Conservation (phyloP, 2,113 vertebrate species). For the Enhydra lutris region DNA sequence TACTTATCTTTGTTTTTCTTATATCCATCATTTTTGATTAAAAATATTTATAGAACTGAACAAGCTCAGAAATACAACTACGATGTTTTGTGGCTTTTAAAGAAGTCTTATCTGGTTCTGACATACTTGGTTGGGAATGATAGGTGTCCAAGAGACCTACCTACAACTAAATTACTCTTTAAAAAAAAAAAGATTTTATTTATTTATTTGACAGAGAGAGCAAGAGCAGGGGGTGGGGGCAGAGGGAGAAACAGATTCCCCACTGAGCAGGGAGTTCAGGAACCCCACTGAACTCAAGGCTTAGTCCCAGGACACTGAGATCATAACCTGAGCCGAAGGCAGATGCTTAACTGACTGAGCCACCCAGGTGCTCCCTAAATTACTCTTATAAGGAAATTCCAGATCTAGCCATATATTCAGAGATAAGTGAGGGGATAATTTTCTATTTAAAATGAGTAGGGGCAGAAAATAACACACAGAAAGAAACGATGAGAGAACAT, state of each 20-base stretch:
- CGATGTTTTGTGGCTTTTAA: not conserved
- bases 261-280: not conserved
- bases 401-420: not conserved
- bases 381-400: not conserved
- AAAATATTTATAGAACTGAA: not conserved
- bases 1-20: not conserved
- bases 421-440: not conserved
- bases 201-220: not conserved
- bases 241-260: not conserved
- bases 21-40: not conserved
- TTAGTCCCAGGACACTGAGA: not conserved
- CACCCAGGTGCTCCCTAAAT: not conserved
- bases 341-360: not conserved
- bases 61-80: not conserved
- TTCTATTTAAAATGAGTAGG: not conserved
- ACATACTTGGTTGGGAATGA: not conserved
- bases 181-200: not conserved
- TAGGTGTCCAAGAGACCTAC: not conserved
- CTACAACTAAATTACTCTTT: not conserved
- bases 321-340: not conserved
- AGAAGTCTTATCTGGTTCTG: not conserved
- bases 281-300: not conserved
- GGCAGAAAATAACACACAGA: not conserved
- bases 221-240: not conserved
- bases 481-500: not conserved